phyloP scores from a whole-genome alignment of 2,113 vertebrate genomes.

The Corvus moneduloides region DNA sequence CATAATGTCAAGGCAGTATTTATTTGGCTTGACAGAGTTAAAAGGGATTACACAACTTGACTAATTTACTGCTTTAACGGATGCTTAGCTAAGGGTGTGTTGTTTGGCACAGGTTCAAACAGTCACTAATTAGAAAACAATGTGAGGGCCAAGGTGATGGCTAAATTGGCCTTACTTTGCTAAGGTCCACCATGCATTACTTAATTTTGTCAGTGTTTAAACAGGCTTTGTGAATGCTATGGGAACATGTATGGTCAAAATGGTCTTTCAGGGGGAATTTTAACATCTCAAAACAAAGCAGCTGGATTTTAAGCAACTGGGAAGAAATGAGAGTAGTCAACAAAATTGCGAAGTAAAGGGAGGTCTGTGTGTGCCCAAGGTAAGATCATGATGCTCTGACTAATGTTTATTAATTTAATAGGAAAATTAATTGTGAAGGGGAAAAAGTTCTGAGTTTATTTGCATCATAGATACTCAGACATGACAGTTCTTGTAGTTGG shows the following conservation, averaged over 20 bases:
- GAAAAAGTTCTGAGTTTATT: not conserved
- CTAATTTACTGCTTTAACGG: not conserved
- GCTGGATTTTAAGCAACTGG: not conserved
- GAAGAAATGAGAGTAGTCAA: not conserved
- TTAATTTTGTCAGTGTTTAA: not conserved
- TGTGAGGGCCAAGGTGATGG: not conserved
- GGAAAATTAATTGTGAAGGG: not conserved
- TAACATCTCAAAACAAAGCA: not conserved
- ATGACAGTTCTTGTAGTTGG: not conserved
- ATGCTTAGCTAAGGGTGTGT: not conserved
- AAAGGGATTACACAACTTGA: not conserved
- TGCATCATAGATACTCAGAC: not conserved
- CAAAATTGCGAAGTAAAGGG: not conserved
- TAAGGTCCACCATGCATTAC: not conserved
- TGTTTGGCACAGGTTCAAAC: not conserved
- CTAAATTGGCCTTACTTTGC: not conserved
- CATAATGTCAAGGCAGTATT: not conserved
- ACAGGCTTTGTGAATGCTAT: not conserved
- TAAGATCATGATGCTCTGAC: not conserved
- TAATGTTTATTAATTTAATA: not conserved
- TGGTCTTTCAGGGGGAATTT: not conserved
- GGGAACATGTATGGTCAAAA: not conserved
- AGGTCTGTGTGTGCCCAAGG: not conserved
- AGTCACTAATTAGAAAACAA: slow-evolving; percentile 2
- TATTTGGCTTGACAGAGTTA: slow-evolving; percentile 7